These are phyloP conservation scores for Gallinago undulata DNA, from an alignment of 2,113 vertebrate genomes.

Conservation along the genomic window DNA sequence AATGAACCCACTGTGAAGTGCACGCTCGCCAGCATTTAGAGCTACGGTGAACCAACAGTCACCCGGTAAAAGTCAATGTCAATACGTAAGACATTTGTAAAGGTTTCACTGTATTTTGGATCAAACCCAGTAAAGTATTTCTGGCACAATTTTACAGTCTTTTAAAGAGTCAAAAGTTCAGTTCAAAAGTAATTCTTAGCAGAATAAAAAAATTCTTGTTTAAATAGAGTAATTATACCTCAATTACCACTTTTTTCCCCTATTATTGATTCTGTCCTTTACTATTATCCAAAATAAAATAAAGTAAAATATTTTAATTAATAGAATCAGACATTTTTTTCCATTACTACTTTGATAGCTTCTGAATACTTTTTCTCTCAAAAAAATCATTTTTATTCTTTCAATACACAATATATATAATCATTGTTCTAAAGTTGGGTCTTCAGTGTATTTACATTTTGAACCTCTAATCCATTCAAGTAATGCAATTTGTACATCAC, in stretches of 20 bases:
- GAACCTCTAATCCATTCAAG: not conserved
- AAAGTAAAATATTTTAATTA: not conserved
- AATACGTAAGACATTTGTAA: not conserved
- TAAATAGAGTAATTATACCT: not conserved
- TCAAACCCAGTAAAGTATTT: not conserved
- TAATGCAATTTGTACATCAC: not conserved
- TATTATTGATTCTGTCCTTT: not conserved
- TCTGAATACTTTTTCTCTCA: not conserved
- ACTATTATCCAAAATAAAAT: not conserved
- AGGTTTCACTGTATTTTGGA: not conserved
- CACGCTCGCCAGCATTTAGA: not conserved
- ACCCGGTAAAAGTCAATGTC: not conserved
- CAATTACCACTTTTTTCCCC: not conserved
- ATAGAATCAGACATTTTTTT: not conserved
- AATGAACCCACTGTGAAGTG: conserved; percentile 29
- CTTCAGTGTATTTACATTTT: not conserved
- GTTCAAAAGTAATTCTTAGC: not conserved
- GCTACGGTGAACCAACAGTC: not conserved
- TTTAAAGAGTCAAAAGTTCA: not conserved
- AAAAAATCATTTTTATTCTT: not conserved
- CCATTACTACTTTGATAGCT: not conserved
- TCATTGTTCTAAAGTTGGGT: not conserved
- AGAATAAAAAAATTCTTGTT: not conserved
- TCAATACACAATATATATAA: not conserved
- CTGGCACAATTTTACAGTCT: not conserved